Base-by-base conservation (phyloP, 2,888 invertebrate genomes). In the Pammene fasciana region DNA sequence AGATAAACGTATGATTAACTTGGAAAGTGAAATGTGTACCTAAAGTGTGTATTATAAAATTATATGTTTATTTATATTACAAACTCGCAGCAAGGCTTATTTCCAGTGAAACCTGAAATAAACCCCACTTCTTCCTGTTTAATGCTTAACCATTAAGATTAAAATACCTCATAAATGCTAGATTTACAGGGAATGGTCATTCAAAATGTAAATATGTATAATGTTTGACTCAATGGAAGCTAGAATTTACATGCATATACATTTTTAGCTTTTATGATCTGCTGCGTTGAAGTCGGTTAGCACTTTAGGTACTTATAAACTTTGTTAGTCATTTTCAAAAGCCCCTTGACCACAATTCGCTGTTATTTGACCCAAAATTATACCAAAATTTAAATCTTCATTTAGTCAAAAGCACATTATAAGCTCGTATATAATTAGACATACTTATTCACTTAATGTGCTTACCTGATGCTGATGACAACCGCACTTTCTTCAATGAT, bases 401-500 rank as follows among this genome's bases (percentile, higher is more conserved):
- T 54, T 10, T n/a, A n/a, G 34, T 13, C n/a, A 34, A 16, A 59
- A 59, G 57, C 57, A 18, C 55, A 9, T 38, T 14, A 34, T 9
- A 34, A 34, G n/a, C 54, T 34, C 10, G 10, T 13, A 59, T 18
- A 62, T 34, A 52, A 16, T 26, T 38, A 60, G 50, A 16, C n/a
- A 50, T 45, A 55, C 55, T 60, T 8, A 45, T 59, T 10, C 36
- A 62, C 43, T 43, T 72, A 71, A 26, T 26, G 26, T 26, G 26
- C 71, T 59, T 74, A 78, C 78, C 78, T 72, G 70, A 54, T 54
- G 46, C 46, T 55, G 57, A 46, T 18, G 6, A 75, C 74, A 73
- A 74, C 72, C 76, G 76, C 81, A 84, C 83, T 78, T 75, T 79
- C 79, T 84, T 80, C 80, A 83, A 82, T 77, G 77, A 73, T 79